phyloP scores from a whole-genome alignment of 2,888 invertebrate genomes.

The Heliconius aoede region DNA sequence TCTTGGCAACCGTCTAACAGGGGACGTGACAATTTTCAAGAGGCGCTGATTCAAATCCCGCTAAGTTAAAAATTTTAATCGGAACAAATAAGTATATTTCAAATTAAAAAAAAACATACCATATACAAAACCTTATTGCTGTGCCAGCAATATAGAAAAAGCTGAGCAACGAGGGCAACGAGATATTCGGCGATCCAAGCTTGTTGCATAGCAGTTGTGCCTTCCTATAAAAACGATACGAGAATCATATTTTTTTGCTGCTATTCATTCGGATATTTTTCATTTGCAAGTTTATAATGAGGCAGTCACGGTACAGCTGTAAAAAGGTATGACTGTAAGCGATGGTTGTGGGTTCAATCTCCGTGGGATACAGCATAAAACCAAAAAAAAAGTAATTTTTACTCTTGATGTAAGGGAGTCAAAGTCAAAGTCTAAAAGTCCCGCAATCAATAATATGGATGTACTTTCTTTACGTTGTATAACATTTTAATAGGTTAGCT shows the following conservation, averaged over 20 bases:
- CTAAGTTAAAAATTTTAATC: background rate
- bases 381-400: no score
- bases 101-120: constrained; percentile 54
- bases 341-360: no score
- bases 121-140: constrained; percentile 69
- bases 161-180: constrained; percentile 71
- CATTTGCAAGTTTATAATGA: background rate
- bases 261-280: background rate
- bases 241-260: background rate
- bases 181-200: constrained; percentile 76
- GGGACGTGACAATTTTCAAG: background rate
- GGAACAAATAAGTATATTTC: background rate
- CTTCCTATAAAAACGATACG: constrained; percentile 56
- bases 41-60: background rate
- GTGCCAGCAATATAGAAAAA: constrained; percentile 80
- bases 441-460: no score
- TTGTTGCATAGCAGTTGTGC: constrained; percentile 64
- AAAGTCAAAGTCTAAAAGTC: no score
- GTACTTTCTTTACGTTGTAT: no score
- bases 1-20: background rate
- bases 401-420: no score
- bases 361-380: no score
- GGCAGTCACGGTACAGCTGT: no score
- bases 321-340: no score
- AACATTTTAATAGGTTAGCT: no score